Conservation (phyloP, 2,113 vertebrate species). For the Carollia perspicillata region DNA sequence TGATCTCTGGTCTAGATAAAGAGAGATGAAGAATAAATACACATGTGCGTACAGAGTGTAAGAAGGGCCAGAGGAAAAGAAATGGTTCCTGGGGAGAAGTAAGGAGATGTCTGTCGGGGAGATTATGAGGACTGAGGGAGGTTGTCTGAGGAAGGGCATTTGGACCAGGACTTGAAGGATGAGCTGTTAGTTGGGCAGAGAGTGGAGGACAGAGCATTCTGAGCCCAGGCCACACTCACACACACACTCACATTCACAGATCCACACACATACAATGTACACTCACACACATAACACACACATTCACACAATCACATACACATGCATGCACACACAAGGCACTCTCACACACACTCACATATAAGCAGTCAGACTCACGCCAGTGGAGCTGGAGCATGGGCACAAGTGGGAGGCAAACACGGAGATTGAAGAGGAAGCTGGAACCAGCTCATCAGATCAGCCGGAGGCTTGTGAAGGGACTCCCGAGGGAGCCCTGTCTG, state of each 20-base stretch:
- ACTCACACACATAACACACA: too few species aligned
- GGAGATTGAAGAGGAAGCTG: not conserved
- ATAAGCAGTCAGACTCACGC: not conserved
- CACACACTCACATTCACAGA: not conserved
- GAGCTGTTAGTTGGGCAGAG: not conserved
- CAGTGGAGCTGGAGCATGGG: not conserved
- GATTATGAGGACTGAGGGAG: not conserved
- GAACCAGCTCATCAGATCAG: not conserved
- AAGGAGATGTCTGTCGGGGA: accelerated
- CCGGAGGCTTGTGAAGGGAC: not conserved
- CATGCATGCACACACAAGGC: not conserved
- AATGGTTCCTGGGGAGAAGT: not conserved
- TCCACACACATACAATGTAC: not conserved
- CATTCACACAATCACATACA: not conserved
- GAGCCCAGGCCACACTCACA: not conserved
- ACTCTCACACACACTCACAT: not conserved
- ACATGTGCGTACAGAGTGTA: not conserved
- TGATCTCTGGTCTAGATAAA: not conserved
- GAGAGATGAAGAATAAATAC: not conserved
- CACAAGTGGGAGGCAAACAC: not conserved
- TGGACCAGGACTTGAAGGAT: not conserved
- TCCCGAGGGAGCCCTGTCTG: not conserved
- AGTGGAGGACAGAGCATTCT: not conserved
- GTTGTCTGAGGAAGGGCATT: not conserved
- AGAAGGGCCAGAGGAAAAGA: not conserved